Evolutionary conservation across 1,140 invertebrate genomes (phyloP), one percentile per base, ranked within the genome.

Genomic region (Eufriesea mexicana): DNA sequence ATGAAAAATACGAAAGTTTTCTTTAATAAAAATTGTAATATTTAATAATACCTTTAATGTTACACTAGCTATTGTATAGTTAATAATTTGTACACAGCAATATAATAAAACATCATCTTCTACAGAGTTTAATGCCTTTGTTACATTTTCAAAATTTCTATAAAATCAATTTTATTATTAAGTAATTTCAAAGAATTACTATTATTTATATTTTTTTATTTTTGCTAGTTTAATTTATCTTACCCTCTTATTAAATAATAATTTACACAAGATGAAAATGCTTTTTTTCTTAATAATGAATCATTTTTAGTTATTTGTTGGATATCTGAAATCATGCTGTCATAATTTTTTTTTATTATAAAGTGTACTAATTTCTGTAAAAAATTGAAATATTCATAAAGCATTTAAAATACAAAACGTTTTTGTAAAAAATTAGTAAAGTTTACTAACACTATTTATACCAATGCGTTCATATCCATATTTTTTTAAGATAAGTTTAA

Each of bases 401-500:
- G 25, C 0, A 61, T 5, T 1, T 67, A 76, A 47, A 47, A 49
- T 20, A 0, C 18, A 51, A 18, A 57, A 18, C 12, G n/a, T 28
- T 79, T 25, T 25, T 10, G 49, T 25, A 64, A 59, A n/a, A 76
- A 2, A 67, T n/a, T 45, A 45, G 4, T 67, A 35, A 61, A 23
- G 25, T n/a, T 61, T 86, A 90, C 83, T 86, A 42, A 93, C 92
- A 77, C 90, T 76, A 67, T 86, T 91, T 49, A 92, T 67, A 5
- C 91, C 91, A 55, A 91, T 86, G 47, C 90, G 86, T 47, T 91
- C 89, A 67, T 89, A 94, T 25, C 90, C 90, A 73, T 93, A 94
- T 77, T 93, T 94, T 51, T 93, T 94, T 42, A 91, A 84, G 20
- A 93, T 84, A 25, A 93, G 51, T 79, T 92, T 93, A 49, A 90